Evolutionary conservation across 2,888 invertebrate species (phyloP).

Genomic region (Erebia aethiops): DNA sequence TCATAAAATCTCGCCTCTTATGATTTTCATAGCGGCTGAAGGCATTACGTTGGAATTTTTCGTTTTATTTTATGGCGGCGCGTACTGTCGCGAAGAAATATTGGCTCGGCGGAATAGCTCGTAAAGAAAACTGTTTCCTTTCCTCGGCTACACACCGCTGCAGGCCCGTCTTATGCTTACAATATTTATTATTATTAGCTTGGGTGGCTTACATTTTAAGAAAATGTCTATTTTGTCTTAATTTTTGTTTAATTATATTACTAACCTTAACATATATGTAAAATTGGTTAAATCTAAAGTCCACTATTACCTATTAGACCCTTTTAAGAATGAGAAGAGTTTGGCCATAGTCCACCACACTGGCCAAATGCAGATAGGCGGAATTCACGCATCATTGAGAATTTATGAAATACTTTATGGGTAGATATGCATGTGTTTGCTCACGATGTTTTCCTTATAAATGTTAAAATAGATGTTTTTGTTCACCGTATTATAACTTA

Average conservation of each 20-base stretch:
- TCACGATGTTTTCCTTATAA: no score
- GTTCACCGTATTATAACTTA: no score
- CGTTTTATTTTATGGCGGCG: slow-evolving; percentile 83
- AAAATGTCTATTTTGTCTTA: slow-evolving; percentile 49
- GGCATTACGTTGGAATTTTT: slow-evolving; percentile 79
- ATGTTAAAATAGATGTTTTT: no score
- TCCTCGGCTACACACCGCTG: slow-evolving; percentile 78
- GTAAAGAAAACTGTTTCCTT: slow-evolving; percentile 81
- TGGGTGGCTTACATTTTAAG: slow-evolving; percentile 41
- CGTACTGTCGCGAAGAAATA: slow-evolving; percentile 83
- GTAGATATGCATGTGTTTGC: no score
- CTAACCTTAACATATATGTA: not conserved
- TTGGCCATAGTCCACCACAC: no score
- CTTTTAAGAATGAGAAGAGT: no score
- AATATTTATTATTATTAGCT: slow-evolving; percentile 63
- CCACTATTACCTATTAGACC: no score
- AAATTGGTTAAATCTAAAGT: no score
- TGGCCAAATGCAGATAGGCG: no score
- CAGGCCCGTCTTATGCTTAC: slow-evolving; percentile 56
- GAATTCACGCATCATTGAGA: no score
- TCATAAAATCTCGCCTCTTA: slow-evolving; percentile 79
- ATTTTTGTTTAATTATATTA: not conserved
- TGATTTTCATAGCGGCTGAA: slow-evolving; percentile 78
- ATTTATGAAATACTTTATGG: no score
- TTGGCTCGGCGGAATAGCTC: slow-evolving; percentile 82